Evolutionary conservation across 2,797 vertebrate genomes (phyloP).

Genomic region (Myoxocephalus aenaeus): DNA sequence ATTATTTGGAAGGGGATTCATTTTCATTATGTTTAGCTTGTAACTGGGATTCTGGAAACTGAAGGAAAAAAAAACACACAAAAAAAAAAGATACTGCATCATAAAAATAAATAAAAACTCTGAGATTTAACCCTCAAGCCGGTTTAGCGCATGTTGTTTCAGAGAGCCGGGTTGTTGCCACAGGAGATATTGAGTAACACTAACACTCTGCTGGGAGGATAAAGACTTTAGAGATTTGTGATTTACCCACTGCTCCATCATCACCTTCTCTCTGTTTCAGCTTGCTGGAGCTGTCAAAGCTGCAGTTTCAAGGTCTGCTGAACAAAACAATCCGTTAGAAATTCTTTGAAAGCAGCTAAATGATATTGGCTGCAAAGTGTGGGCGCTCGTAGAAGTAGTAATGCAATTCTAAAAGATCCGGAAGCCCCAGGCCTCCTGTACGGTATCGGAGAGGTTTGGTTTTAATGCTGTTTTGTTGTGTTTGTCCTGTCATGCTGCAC

Average conservation of each 20-base stretch:
- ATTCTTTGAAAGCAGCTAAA: constrained; percentile 40
- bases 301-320: constrained; percentile 48
- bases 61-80: background rate
- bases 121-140: constrained; percentile 50
- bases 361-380: constrained; percentile 20
- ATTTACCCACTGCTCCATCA: constrained; percentile 57
- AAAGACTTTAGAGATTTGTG: constrained; percentile 55
- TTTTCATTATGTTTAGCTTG: background rate
- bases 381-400: constrained; percentile 7
- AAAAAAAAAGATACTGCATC: constrained; percentile 10
- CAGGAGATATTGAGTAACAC: constrained; percentile 47
- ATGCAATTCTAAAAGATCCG: constrained; percentile 12
- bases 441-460: background rate
- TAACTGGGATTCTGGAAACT: constrained; percentile 30
- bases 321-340: constrained; percentile 33
- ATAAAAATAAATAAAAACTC: constrained; percentile 6
- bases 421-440: background rate
- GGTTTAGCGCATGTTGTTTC: constrained; percentile 37
- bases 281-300: constrained; percentile 45
- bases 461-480: background rate
- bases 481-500: background rate
- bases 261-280: constrained; percentile 19
- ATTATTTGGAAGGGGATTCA: background rate
- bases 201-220: constrained; percentile 54
- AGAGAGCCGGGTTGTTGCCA: constrained; percentile 45